These are phyloP conservation scores for Sarcophaga carnaria DNA, from an alignment of 2,888 invertebrate genomes.

Conservation along the genomic window DNA sequence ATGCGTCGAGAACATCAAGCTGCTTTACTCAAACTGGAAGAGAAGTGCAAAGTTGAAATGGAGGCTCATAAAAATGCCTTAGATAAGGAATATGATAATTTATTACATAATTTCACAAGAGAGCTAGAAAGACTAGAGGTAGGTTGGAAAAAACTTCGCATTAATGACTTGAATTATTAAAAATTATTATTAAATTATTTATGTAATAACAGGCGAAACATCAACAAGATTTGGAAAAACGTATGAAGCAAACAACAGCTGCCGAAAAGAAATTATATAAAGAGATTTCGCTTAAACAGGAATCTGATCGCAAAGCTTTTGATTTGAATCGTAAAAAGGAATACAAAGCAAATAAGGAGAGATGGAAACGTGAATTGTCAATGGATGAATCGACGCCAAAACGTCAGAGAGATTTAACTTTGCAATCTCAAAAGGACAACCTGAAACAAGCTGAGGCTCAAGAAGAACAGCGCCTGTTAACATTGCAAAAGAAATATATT, in stretches of 20 bases:
- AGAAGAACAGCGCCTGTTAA: slow-evolving; percentile 93
- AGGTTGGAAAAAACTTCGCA: slow-evolving; percentile 57
- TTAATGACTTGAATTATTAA: not conserved
- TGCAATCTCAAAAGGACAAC: slow-evolving; percentile 95
- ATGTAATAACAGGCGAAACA: slow-evolving; percentile 85
- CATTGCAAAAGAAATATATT: slow-evolving; percentile 94
- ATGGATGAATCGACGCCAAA: slow-evolving; percentile 96
- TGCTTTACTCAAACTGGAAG: slow-evolving; percentile 95
- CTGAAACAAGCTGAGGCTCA: slow-evolving; percentile 95
- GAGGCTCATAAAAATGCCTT: slow-evolving; percentile 97
- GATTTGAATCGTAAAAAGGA: slow-evolving; percentile 97
- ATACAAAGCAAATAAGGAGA: slow-evolving; percentile 97
- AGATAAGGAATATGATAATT: slow-evolving; percentile 97
- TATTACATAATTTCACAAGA: slow-evolving; percentile 94
- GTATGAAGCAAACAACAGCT: slow-evolving; percentile 92
- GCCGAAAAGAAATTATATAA: slow-evolving; percentile 96
- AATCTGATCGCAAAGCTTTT: slow-evolving; percentile 95
- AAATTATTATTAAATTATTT: slow-evolving; percentile 25
- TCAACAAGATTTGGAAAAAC: slow-evolving; percentile 89
- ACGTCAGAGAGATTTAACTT: slow-evolving; percentile 93
- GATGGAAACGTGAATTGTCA: slow-evolving; percentile 96
- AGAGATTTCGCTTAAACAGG: slow-evolving; percentile 94
- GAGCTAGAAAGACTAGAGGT: slow-evolving; percentile 94
- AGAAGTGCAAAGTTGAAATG: slow-evolving; percentile 97
- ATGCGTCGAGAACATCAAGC: slow-evolving; percentile 99